These are phyloP conservation scores for Ips nitidus DNA, from an alignment of 1,140 invertebrate species.

Conservation along the genomic window DNA sequence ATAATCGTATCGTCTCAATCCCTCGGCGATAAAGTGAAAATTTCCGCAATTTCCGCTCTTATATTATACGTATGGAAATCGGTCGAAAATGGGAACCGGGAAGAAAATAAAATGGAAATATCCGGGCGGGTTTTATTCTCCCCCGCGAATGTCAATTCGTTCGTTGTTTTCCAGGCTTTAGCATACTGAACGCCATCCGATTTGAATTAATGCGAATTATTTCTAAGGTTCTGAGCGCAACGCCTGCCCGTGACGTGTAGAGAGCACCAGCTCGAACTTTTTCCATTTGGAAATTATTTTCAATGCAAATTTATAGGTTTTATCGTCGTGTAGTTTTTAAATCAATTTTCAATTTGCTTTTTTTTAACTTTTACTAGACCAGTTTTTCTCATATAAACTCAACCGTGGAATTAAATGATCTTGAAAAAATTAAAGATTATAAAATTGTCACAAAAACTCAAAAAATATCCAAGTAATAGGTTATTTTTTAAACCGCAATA, in stretches of 20 bases:
- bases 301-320: too few relatives aligned
- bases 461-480: too few relatives aligned
- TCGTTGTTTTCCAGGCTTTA: constrained; percentile 25
- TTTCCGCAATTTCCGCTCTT: constrained; percentile 15
- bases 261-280: neutral
- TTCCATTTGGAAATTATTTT: too few relatives aligned
- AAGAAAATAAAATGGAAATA: constrained; percentile 33
- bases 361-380: too few relatives aligned
- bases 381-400: too few relatives aligned
- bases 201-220: constrained; percentile 35
- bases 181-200: constrained; percentile 21
- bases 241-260: constrained; percentile 16
- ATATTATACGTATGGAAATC: constrained; percentile 26
- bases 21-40: constrained; percentile 24
- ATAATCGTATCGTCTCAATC: constrained; percentile 23
- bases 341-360: too few relatives aligned
- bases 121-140: constrained; percentile 16
- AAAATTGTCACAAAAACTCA: too few relatives aligned
- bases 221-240: constrained; percentile 25
- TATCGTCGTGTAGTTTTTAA: too few relatives aligned
- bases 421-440: too few relatives aligned
- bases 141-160: constrained; percentile 22
- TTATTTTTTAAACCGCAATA: too few relatives aligned
- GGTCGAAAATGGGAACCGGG: constrained; percentile 18
- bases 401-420: too few relatives aligned